Conservation (phyloP, 2,797 vertebrate genomes). For the Pelodytes ibericus region DNA sequence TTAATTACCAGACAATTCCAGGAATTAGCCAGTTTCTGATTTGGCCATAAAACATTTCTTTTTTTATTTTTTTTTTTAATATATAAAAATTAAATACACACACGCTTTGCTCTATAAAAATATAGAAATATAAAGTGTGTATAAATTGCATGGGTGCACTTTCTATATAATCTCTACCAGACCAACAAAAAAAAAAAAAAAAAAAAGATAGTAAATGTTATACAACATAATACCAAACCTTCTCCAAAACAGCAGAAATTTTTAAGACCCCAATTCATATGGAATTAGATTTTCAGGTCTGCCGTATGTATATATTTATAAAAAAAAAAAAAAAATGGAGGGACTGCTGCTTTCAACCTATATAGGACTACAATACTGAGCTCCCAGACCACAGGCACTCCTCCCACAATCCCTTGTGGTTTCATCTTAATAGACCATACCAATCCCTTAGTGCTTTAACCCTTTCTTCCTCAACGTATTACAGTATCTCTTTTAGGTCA, state of each 20-base stretch:
- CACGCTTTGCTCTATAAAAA: conserved; percentile 36
- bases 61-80: neutral
- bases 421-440: conserved; percentile 29
- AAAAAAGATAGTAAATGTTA: neutral
- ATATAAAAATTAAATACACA: conserved; percentile 17
- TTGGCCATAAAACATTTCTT: neutral
- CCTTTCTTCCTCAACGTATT: conserved; percentile 40
- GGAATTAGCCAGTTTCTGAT: neutral
- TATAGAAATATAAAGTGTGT: conserved; percentile 47
- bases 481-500: conserved; percentile 54
- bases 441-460: conserved; percentile 51
- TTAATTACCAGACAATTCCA: neutral
- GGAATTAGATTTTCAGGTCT: too few species aligned
- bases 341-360: conserved; percentile 37
- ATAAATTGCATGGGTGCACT: conserved; percentile 30
- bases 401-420: conserved; percentile 18
- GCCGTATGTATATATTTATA: too few species aligned
- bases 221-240: neutral
- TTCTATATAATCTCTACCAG: neutral
- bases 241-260: neutral
- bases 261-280: too few species aligned
- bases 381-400: conserved; percentile 30
- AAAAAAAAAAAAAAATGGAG: neutral
- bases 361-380: conserved; percentile 2
- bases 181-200: conserved; percentile 5